Evolutionary conservation across 2,113 vertebrate genomes (phyloP).

Genomic region (Nansenia antarctica): DNA sequence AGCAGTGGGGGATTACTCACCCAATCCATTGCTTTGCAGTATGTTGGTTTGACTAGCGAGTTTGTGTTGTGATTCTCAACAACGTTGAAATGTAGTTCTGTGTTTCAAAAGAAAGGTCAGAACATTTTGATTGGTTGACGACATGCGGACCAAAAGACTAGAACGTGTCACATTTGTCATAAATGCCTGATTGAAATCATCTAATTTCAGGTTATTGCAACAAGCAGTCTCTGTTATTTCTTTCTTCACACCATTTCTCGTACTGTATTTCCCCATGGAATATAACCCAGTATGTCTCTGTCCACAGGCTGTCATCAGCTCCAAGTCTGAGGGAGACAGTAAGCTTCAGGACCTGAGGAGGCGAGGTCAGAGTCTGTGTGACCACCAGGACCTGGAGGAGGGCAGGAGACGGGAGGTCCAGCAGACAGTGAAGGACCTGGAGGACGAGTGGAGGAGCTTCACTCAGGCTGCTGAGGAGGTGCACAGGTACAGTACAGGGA

Average conservation of each 20-base stretch:
- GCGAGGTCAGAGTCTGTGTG: constrained; percentile 50
- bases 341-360: constrained; percentile 61
- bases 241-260: background rate
- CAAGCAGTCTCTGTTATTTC: background rate
- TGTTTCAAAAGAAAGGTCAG: too few relatives aligned
- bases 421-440: constrained; percentile 33
- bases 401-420: constrained; percentile 44
- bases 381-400: constrained; percentile 49
- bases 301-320: constrained; percentile 54
- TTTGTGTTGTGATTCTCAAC: too few relatives aligned
- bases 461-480: constrained; percentile 52
- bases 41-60: too few relatives aligned
- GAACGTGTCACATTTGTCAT: background rate
- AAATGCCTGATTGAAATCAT: background rate
- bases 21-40: too few relatives aligned
- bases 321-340: constrained; percentile 48
- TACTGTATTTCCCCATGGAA: background rate
- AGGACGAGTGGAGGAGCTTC: constrained; percentile 55
- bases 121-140: too few relatives aligned
- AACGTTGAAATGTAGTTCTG: too few relatives aligned
- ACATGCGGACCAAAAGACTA: too few relatives aligned
- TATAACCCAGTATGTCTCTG: background rate
- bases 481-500: constrained; percentile 51
- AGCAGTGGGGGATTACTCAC: too few relatives aligned
- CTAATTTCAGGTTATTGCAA: background rate